phyloP scores from a whole-genome alignment of 1,140 invertebrate genomes.

The Aleiodes sp. region DNA sequence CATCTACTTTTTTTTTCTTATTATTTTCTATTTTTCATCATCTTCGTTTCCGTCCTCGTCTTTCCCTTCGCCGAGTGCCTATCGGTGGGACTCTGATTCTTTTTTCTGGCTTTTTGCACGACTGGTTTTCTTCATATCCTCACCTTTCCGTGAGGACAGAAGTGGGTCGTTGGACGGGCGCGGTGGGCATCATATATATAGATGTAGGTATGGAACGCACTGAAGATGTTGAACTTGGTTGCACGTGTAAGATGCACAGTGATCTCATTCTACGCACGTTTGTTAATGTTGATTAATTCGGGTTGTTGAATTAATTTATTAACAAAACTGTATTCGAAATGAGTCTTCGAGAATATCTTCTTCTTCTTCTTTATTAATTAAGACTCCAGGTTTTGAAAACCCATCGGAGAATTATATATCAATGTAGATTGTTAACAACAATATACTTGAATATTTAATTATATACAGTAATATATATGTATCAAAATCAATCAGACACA shows the following conservation, averaged over 20 bases:
- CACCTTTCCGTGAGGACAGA: conserved; percentile 49
- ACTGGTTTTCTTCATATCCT: conserved; percentile 22
- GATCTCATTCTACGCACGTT: conserved; percentile 1
- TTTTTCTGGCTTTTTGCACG: not conserved
- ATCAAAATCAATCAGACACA: too few species aligned
- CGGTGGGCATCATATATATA: conserved; percentile 54
- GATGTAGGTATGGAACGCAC: not conserved
- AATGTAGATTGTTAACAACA: too few species aligned
- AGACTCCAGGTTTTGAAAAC: too few species aligned
- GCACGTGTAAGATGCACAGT: conserved; percentile 5
- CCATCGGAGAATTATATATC: too few species aligned
- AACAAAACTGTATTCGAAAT: not conserved
- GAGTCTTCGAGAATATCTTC: too few species aligned
- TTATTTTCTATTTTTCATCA: conserved; percentile 7
- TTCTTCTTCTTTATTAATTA: too few species aligned
- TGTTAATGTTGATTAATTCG: not conserved
- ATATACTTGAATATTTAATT: too few species aligned
- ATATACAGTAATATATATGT: too few species aligned
- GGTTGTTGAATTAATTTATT: too few species aligned
- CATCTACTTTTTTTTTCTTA: conserved; percentile 5
- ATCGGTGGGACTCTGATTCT: too few species aligned
- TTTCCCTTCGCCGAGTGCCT: conserved; percentile 43
- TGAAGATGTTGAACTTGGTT: not conserved
- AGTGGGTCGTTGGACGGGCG: conserved; percentile 61
- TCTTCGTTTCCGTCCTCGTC: conserved; percentile 18